Base-by-base conservation (phyloP, 2,888 invertebrate genomes). In the Anoncus sp. region DNA sequence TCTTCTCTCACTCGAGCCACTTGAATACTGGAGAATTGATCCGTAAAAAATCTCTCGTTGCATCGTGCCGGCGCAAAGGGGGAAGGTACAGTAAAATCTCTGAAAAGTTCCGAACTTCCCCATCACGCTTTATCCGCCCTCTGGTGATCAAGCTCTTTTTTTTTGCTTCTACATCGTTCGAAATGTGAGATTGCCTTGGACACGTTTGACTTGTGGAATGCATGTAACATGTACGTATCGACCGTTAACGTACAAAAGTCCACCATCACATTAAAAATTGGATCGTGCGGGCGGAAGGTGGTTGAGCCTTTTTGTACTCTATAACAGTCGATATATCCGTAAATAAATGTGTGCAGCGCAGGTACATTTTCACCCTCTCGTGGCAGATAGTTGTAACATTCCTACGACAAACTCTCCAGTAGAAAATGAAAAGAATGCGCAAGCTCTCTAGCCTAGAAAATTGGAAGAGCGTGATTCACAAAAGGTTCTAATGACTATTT, bases 41-140 rank as follows among this genome's bases (percentile, higher is more conserved):
- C 73, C 65, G 73, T 51, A 16, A 66, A 59, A 73, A 73, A 73
- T 57, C 65, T 73, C 59, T 20, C 49, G 59, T 66, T 59, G 22
- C 66, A 47, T 24, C 57, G 49, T 38, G 16, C 14, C 27, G 51
- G 27, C 12, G 65, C n/a, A 45, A 38, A 31, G 49, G 38, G 27
- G 31, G n/a, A 16, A 9, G 35, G 16, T 35, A 55, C 55, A 55
- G 55, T 55, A 14, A 9, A 55, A 35, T 12, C 51, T 35, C 16
- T 4, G 24, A 16, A 10, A 57, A 35, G 18, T 31, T 35, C n/a
- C n/a, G n/a, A 7, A 14, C 6, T 55, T 16, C 16, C 9, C 24
- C 31, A 4, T 7, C 31, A 31, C 31, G 4, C 20, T 47, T 35
- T 12, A 9, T 35, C 12, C 16, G 55, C 55, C 55, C 31, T 51